These are phyloP conservation scores for Danio choprae DNA, from an alignment of 2,797 vertebrate species.

Conservation along the genomic window DNA sequence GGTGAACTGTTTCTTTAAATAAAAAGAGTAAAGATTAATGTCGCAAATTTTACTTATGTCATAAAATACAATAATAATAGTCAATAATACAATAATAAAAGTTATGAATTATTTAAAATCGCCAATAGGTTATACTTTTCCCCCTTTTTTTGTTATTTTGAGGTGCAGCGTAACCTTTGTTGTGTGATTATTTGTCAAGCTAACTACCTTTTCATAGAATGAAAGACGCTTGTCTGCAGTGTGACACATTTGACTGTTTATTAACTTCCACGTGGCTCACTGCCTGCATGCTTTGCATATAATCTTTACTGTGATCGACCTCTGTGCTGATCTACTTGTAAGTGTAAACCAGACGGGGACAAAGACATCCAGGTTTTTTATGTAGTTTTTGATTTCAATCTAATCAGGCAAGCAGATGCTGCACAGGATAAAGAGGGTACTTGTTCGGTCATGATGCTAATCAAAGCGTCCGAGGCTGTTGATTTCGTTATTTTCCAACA, in stretches of 20 bases:
- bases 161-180: not conserved
- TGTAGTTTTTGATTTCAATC: slow-evolving; percentile 1
- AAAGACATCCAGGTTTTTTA: slow-evolving; percentile 25
- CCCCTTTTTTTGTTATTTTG: not conserved
- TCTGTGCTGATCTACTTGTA: not conserved
- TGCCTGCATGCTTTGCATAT: slow-evolving; percentile 35
- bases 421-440: not conserved
- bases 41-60: too few species aligned
- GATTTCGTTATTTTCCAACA: not conserved
- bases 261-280: slow-evolving; percentile 37
- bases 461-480: not conserved
- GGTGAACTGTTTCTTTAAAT: too few species aligned
- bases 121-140: too few species aligned
- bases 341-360: not conserved
- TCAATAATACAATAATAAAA: too few species aligned
- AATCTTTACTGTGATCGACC: slow-evolving; percentile 9
- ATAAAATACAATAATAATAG: too few species aligned
- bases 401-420: not conserved
- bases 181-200: not conserved
- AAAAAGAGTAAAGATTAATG: too few species aligned
- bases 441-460: not conserved
- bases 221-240: slow-evolving; percentile 19
- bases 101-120: too few species aligned
- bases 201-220: not conserved
- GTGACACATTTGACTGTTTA: slow-evolving; percentile 30